Base-by-base conservation (phyloP, 2,113 vertebrate genomes). In the Coturnix japonica region DNA sequence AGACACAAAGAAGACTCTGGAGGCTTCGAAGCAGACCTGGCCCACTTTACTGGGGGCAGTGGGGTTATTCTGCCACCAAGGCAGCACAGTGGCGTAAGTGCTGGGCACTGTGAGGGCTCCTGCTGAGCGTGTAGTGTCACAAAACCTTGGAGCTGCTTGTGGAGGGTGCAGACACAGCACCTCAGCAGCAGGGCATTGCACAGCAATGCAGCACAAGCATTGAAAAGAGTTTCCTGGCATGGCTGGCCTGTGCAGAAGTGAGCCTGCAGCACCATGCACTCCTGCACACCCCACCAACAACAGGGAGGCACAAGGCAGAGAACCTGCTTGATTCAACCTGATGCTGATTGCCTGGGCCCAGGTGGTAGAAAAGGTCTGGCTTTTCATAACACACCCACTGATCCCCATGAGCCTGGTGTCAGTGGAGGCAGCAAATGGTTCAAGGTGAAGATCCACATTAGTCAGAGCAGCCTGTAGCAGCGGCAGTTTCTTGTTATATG, bases 111-210 rank as follows among this genome's bases (percentile, higher is more conserved):
- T 37, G 59, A 2, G 17, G 30, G 25, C 28, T 47, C 59, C 35
- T 56, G 35, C 13, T 3, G 0, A 21, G 16, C 37, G 26, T 2
- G 4, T 49, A 54, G 21, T 44, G 60, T 31, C 12, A 8, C 6
- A 23, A 26, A 82, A 22, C 39, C 61, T 10, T 25, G 31, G 66
- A 54, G 33, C 10, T 12, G 13, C 30, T 53, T 47, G 39, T 6
- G 2, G n/a, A 67, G 37, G 35, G 35, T 35, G 47, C 21, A 47
- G 46, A 13, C 28, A 44, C 31, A 33, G n/a, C 54, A 33, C 17
- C 31, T 17, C 3, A 2, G 19, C 74, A 81, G 43, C 37, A 6
- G 3, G 6, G 13, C 4, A 0, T 17, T 5, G 12, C 5, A 17
- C 44, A 6, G 25, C 11, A 5, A 11, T 1, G 1, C 54, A 53